These are phyloP conservation scores for Vulpes ferrilata DNA, from an alignment of 2,113 vertebrate genomes.

Conservation along the genomic window DNA sequence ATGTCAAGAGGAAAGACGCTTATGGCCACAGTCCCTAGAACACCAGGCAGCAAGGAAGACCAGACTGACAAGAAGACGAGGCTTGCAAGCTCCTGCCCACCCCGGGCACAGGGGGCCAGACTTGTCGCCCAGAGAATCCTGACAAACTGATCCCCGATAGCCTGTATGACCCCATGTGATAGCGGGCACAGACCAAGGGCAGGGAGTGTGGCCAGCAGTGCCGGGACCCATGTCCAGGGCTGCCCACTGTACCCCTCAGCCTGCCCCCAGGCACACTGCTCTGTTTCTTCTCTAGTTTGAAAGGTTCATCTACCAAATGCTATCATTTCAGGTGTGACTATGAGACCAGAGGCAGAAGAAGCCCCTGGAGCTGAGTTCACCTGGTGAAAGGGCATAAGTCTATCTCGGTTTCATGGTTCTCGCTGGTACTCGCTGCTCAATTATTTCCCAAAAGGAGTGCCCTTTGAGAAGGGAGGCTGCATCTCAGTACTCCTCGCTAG, in stretches of 20 bases:
- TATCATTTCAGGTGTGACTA: background rate
- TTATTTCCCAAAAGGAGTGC: background rate
- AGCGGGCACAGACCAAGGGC: background rate
- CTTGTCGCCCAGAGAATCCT: no score
- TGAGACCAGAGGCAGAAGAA: background rate
- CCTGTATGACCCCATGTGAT: no score
- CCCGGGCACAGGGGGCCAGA: accelerated
- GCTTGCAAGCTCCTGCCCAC: background rate
- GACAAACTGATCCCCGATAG: background rate
- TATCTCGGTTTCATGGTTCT: background rate
- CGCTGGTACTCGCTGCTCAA: background rate
- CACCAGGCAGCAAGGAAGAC: background rate
- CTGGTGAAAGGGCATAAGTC: background rate
- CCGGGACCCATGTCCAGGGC: no score
- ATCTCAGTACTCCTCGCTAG: background rate
- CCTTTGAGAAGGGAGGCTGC: background rate
- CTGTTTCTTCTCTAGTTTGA: background rate
- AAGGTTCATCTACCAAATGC: background rate
- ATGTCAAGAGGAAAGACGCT: background rate
- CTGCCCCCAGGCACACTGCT: background rate
- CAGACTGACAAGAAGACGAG: background rate
- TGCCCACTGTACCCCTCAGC: no score
- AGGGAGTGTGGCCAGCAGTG: background rate
- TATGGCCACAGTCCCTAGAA: background rate
- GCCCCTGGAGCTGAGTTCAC: background rate